phyloP scores from a whole-genome alignment of 2,888 invertebrate species.

The Drosophila meridionalis region DNA sequence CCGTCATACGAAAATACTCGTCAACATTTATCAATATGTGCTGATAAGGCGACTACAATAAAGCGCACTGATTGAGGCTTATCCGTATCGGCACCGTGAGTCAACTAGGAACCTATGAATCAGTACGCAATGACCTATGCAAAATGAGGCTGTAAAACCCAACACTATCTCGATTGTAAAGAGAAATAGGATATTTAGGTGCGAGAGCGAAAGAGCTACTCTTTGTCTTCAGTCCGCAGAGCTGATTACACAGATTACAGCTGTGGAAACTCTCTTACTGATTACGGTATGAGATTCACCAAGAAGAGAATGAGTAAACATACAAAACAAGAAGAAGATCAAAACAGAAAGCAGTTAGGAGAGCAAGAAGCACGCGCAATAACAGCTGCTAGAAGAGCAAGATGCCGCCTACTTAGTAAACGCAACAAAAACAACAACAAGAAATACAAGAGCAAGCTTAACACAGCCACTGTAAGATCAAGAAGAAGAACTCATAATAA shows the following conservation, averaged over 20 bases:
- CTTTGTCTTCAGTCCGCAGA: not conserved
- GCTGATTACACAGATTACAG: not conserved
- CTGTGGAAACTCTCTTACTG: not conserved
- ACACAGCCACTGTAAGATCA: not conserved
- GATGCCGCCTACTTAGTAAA: not conserved
- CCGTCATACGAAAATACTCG: slow-evolving; percentile 6
- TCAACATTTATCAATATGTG: slow-evolving; percentile 17
- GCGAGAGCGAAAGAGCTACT: not conserved
- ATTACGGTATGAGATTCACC: not conserved
- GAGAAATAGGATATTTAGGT: not conserved
- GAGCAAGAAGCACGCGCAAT: not conserved
- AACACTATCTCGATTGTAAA: not conserved
- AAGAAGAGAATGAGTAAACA: not conserved
- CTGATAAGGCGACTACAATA: slow-evolving; percentile 26
- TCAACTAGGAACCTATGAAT: slow-evolving; percentile 25
- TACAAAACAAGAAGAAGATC: not conserved
- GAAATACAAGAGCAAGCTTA: not conserved
- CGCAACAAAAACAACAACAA: slow-evolving; percentile 6
- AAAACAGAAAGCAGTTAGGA: not conserved
- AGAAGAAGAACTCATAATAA: not conserved
- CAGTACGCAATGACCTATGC: slow-evolving; percentile 8
- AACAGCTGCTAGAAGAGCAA: slow-evolving; percentile 8
- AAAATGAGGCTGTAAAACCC: not conserved
- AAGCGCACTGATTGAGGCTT: not conserved
- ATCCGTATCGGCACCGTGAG: slow-evolving; percentile 8